Evolutionary conservation across 2,113 vertebrate genomes (phyloP).

Genomic region (Tyto alba): DNA sequence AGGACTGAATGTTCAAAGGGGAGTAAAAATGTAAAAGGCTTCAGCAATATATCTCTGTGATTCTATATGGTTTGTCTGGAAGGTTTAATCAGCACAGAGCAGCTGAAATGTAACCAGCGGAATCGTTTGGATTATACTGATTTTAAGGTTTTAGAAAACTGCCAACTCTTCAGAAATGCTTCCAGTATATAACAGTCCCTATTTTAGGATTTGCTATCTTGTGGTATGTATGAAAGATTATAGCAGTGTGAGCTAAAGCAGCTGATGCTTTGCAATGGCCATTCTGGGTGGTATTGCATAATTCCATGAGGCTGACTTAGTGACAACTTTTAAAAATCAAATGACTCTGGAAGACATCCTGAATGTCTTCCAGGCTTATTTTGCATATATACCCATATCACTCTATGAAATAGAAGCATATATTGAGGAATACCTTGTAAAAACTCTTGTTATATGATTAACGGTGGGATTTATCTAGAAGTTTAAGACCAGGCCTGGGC

Average conservation of each 20-base stretch:
- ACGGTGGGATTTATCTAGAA: not conserved
- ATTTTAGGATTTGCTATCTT: not conserved
- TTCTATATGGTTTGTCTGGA: not conserved
- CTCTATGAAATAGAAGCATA: not conserved
- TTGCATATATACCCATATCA: not conserved
- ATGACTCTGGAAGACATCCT: not conserved
- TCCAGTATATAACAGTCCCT: not conserved
- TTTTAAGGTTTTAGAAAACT: conserved; percentile 20
- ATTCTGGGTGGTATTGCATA: not conserved
- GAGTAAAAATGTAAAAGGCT: conserved; percentile 14
- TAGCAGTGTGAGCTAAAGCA: not conserved
- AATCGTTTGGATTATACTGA: not conserved
- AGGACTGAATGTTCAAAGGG: conserved; percentile 21
- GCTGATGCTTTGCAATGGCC: not conserved
- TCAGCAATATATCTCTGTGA: not conserved
- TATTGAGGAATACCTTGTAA: not conserved
- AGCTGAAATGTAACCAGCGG: not conserved
- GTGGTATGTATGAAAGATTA: not conserved
- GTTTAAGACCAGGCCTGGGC: not conserved
- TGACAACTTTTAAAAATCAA: conserved; percentile 12
- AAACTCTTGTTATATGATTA: not conserved
- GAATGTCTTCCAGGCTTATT: not conserved
- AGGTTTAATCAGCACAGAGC: not conserved
- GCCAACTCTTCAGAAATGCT: not conserved
- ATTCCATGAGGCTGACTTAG: not conserved